Conservation (phyloP, 2,113 vertebrate genomes). For the Sphyrna mokarran region DNA sequence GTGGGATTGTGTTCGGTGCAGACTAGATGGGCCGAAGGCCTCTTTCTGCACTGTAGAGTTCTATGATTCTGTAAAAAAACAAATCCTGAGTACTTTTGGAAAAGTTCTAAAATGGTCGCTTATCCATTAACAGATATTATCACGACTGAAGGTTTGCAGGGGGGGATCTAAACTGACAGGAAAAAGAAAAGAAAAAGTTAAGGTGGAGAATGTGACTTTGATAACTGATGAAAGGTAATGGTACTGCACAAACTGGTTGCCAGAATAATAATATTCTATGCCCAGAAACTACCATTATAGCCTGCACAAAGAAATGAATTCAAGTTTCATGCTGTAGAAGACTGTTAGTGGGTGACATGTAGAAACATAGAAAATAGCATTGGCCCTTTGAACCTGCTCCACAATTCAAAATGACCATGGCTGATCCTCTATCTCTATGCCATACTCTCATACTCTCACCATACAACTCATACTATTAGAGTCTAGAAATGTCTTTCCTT, state of each 20-base stretch:
- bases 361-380: no score
- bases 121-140: background rate
- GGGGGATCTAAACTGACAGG: background rate
- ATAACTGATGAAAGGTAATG: background rate
- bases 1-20: no score
- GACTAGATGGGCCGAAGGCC: no score
- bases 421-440: no score
- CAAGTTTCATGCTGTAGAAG: background rate
- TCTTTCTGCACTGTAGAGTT: no score
- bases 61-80: no score
- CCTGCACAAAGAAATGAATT: background rate
- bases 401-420: no score
- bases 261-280: background rate
- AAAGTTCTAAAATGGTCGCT: background rate
- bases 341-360: background rate
- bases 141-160: background rate
- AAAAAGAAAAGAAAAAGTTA: background rate
- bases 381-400: no score
- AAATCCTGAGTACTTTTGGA: background rate
- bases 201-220: background rate
- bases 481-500: no score
- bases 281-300: background rate
- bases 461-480: no score
- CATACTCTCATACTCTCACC: no score
- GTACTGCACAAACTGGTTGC: background rate